Percentiles rank a stretch among this genome's conserved stretches.
Evolutionary conservation across 2,797 vertebrate species (phyloP).

Genomic region (Chaunax sp.): DNA sequence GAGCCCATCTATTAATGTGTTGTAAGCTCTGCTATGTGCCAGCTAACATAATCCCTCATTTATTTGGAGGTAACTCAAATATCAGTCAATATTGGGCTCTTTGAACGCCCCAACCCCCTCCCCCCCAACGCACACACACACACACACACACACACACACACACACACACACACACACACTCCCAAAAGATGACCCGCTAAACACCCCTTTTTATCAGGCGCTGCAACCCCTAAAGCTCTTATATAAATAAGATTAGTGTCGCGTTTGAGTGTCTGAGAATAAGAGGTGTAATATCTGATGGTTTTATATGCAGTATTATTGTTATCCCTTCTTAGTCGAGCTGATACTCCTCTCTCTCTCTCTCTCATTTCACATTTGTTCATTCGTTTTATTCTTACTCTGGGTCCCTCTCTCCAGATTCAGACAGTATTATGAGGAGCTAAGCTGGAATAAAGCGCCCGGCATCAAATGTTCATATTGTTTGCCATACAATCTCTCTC

Average conservation of each 20-base stretch:
- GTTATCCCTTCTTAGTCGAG: constrained; percentile 84
- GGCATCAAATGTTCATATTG: constrained; percentile 77
- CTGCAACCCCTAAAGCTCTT: constrained; percentile 85
- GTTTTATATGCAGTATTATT: constrained; percentile 86
- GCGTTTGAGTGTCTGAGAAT: constrained; percentile 82
- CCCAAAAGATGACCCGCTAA: constrained; percentile 69
- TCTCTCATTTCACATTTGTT: constrained; percentile 56
- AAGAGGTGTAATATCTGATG: constrained; percentile 87
- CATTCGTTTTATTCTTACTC: constrained; percentile 63
- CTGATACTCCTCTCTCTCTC: constrained; percentile 70
- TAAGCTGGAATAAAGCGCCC: constrained; percentile 78
- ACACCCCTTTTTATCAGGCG: constrained; percentile 76
- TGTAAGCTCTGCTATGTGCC: constrained; percentile 53
- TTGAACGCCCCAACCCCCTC: constrained; percentile 52
- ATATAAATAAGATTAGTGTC: constrained; percentile 89
- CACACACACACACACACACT: constrained; percentile 2
- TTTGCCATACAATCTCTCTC: constrained; percentile 53
- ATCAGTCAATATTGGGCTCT: constrained; percentile 78
- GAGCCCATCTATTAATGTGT: constrained; percentile 51
- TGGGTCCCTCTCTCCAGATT: constrained; percentile 66
- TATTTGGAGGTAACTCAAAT: constrained; percentile 78
- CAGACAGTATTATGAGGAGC: constrained; percentile 76
- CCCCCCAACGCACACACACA: constrained; percentile 14
- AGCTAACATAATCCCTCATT: constrained; percentile 76
- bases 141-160: neutral